Conservation (phyloP, 2,113 vertebrate species). For the Theristicus caerulescens region DNA sequence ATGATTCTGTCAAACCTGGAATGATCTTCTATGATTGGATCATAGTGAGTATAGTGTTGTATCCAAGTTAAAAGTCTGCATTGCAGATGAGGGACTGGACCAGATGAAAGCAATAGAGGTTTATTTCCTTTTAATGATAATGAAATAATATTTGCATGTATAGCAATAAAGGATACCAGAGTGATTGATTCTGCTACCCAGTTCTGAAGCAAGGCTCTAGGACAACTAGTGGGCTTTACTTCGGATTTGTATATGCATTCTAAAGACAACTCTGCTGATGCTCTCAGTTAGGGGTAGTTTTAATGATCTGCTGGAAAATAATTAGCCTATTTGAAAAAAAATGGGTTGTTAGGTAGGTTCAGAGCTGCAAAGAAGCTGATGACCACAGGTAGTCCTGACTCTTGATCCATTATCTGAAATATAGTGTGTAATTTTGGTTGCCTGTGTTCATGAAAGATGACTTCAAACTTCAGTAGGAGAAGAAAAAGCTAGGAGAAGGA, state of each 20-base stretch:
- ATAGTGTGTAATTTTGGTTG: not conserved
- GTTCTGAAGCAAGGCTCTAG: not conserved
- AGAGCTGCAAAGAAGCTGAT: not conserved
- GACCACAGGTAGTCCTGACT: not conserved
- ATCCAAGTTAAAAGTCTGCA: not conserved
- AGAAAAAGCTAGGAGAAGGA: not conserved
- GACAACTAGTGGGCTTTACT: not conserved
- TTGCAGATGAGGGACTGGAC: not conserved
- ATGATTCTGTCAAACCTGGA: not conserved
- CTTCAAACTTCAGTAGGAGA: not conserved
- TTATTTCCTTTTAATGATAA: not conserved
- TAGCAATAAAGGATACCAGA: not conserved
- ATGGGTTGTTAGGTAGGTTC: accelerated
- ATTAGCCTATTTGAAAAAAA: not conserved
- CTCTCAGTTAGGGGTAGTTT: not conserved
- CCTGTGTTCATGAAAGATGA: not conserved
- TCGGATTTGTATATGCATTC: not conserved
- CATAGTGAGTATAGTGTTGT: too few species aligned
- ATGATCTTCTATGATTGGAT: not conserved
- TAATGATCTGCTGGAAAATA: not conserved
- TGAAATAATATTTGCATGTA: not conserved
- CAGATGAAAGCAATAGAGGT: not conserved
- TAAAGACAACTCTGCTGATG: not conserved
- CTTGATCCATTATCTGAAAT: not conserved
- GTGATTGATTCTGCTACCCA: not conserved